Percentiles rank a stretch among this genome's conserved stretches.
phyloP scores from a whole-genome alignment of 2,888 invertebrate species.

The Lasioglossum lativentre region DNA sequence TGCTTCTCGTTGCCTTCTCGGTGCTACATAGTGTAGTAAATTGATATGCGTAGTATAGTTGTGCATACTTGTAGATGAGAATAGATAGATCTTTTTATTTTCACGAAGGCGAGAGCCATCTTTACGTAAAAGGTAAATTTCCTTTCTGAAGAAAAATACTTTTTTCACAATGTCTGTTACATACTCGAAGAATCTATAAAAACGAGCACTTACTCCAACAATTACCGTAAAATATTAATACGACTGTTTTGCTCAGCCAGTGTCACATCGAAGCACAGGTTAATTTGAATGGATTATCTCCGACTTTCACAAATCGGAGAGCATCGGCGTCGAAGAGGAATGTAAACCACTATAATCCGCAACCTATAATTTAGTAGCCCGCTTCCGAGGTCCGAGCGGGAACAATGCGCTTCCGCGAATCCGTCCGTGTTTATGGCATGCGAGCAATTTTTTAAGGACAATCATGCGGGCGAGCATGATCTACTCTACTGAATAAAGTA shows the following conservation, averaged over 20 bases:
- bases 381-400: not conserved
- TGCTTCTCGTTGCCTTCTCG: not conserved
- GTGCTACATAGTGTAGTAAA: not conserved
- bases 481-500: not conserved
- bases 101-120: not conserved
- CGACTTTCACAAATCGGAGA: not conserved
- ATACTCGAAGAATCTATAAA: no score
- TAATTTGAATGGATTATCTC: no score
- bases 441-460: not conserved
- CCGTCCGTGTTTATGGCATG: not conserved
- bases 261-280: no score
- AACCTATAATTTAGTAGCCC: slow-evolving; percentile 6
- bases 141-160: not conserved
- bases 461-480: not conserved
- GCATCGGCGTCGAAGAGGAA: no score
- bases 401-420: not conserved
- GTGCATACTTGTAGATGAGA: not conserved
- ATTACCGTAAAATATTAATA: no score
- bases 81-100: not conserved
- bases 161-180: no score
- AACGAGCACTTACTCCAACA: no score
- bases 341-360: no score
- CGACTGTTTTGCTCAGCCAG: no score
- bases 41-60: not conserved
- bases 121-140: not conserved